A percentile compares a stretch with the other conserved stretches of the same genome.
Evolutionary conservation across 2,113 vertebrate genomes (phyloP).

Genomic region (Helogale parvula): DNA sequence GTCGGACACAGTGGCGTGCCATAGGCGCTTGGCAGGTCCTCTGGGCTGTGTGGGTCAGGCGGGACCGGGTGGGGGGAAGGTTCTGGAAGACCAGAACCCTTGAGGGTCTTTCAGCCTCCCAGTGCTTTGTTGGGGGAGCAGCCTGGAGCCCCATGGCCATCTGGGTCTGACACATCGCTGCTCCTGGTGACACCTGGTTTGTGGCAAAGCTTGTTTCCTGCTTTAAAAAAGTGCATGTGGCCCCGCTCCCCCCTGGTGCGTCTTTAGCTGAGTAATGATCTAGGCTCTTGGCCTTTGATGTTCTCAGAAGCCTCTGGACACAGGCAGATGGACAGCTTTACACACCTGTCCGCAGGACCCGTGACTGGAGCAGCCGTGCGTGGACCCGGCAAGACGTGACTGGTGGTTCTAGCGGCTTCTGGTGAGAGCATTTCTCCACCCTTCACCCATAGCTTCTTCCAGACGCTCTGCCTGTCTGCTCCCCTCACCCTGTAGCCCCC

Average conservation of each 20-base stretch:
- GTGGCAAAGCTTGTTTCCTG: conserved; percentile 66
- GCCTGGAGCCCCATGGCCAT: background rate
- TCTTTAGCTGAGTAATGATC: conserved; percentile 47
- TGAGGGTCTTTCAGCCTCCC: fast-evolving
- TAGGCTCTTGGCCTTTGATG: conserved; percentile 69
- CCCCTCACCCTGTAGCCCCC: background rate
- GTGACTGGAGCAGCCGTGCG: conserved; percentile 44
- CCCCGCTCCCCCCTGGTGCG: background rate
- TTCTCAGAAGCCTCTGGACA: conserved; percentile 70
- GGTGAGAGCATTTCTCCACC: conserved; percentile 58
- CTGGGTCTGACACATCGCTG: conserved; percentile 73
- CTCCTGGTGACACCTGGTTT: conserved; percentile 70
- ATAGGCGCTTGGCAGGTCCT: background rate
- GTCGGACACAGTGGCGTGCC: fast-evolving
- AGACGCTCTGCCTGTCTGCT: background rate
- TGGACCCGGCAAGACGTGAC: conserved; percentile 63
- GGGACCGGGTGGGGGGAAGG: too few relatives aligned
- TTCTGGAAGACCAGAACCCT: too few relatives aligned
- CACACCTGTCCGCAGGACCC: conserved; percentile 66
- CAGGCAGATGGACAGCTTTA: conserved; percentile 70
- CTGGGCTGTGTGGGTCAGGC: background rate
- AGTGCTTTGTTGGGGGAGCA: background rate
- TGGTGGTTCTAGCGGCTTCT: conserved; percentile 14
- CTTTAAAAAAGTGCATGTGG: background rate
- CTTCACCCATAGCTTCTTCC: conserved; percentile 37